Base-by-base conservation (phyloP, 2,888 invertebrate species). In the Drosophila differens region DNA sequence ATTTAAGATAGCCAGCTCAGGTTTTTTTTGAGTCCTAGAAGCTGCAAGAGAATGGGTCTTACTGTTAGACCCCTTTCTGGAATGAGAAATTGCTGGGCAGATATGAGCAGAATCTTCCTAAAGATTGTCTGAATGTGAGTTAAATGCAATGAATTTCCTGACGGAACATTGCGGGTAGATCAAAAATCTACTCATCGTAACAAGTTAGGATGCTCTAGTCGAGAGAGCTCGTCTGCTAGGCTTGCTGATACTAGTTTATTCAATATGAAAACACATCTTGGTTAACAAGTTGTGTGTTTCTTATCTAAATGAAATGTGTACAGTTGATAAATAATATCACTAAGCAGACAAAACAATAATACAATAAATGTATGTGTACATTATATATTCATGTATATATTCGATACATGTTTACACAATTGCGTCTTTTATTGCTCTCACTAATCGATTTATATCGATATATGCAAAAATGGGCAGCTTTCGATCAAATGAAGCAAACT, bases 41-140 rank as follows among this genome's bases (percentile, higher is more conserved):
- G 5, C 5, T 10, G 5, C 5, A n/a, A 12, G 10, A 5, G n/a
- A 5, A n/a, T n/a, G 10, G 0, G 2, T n/a, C 5, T 4, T n/a
- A 2, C 14, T 44, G 14, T 44, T 6, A 1, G 47, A 2, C 2
- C 14, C 22, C 22, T 14, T 44, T 22, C 3, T 44, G 5, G 12
- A 44, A 0, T 14, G 3, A 14, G 12, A 22, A 44, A 44, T 22
- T 44, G 6, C 22, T 22, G 10, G n/a, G 4, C 10, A n/a, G 4
- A 41, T 41, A 41, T n/a, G n/a, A 0, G 0, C n/a, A 1, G 5
- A 44, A 9, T 47, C 14, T 25, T 47, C 2, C 2, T 7, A 47
- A 47, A 14, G 22, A 25, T 22, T 16, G 22, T 3, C 44, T 22
- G 3, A 14, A 22, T 1, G 14, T 22, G 4, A 16, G 2, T 7